Conservation (phyloP, 2,797 vertebrate genomes). For the Microchirus variegatus region DNA sequence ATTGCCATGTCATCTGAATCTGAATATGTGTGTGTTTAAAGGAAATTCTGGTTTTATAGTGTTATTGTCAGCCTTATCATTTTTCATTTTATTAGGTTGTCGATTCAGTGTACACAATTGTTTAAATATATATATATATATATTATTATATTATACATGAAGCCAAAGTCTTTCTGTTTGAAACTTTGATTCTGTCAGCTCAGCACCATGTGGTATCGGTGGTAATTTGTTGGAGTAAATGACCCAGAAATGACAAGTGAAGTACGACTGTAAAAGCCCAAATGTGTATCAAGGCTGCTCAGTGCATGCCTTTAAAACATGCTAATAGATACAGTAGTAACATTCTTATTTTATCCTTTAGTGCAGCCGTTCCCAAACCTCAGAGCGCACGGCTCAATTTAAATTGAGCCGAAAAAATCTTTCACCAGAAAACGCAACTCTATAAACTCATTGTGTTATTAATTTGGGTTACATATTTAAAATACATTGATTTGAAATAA, state of each 20-base stretch:
- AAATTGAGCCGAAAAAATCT: too few species aligned
- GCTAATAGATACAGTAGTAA: background rate
- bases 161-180: background rate
- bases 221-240: constrained; percentile 2
- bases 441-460: too few species aligned
- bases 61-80: background rate
- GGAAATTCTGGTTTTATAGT: constrained; percentile 1
- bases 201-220: background rate
- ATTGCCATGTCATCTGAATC: background rate
- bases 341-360: background rate
- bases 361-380: too few species aligned
- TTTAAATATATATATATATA: too few species aligned
- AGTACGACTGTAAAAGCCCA: background rate
- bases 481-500: too few species aligned
- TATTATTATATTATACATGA: background rate
- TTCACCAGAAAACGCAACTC: too few species aligned
- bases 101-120: background rate
- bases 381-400: too few species aligned
- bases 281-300: background rate
- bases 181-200: background rate
- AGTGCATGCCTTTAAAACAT: background rate
- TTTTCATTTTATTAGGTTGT: background rate
- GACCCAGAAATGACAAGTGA: background rate
- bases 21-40: constrained; percentile 3
- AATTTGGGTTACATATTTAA: too few species aligned